Conservation (phyloP, 2,888 invertebrate species). For the Epirrhoe tristata region DNA sequence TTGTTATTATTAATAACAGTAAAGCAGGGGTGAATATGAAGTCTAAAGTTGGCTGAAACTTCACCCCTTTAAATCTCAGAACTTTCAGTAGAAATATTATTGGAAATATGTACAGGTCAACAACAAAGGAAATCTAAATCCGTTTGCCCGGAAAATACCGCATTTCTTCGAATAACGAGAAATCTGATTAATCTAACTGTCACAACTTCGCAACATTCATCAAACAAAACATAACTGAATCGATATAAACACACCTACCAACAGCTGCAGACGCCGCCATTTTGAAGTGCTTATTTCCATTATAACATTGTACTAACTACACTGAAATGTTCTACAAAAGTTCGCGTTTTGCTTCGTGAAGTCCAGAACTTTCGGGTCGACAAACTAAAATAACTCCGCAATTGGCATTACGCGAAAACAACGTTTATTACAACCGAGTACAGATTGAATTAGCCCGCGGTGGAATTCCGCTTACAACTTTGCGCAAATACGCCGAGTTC, state of each 20-base stretch:
- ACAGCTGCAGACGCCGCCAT: slow-evolving; percentile 82
- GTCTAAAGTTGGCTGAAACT: no score
- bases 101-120: slow-evolving; percentile 1
- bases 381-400: slow-evolving; percentile 75
- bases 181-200: slow-evolving; percentile 51
- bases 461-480: slow-evolving; percentile 82
- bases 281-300: slow-evolving; percentile 86
- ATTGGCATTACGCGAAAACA: slow-evolving; percentile 83
- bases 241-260: slow-evolving; percentile 69
- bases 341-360: slow-evolving; percentile 86
- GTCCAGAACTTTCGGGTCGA: slow-evolving; percentile 81
- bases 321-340: slow-evolving; percentile 86
- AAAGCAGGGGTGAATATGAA: no score
- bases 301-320: slow-evolving; percentile 86
- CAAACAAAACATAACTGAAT: slow-evolving; percentile 64
- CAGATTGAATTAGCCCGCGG: slow-evolving; percentile 83
- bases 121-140: slow-evolving; percentile 18
- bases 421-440: slow-evolving; percentile 83
- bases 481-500: slow-evolving; percentile 82
- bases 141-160: slow-evolving; percentile 38
- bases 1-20: no score
- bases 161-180: slow-evolving; percentile 36
- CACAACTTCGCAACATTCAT: slow-evolving; percentile 59
- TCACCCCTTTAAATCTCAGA: not conserved
- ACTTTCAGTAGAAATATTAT: not conserved